Evolutionary conservation across 2,888 invertebrate species (phyloP), one percentile per base, ranked within the genome.

Genomic region (Ichneumoninae sp.): DNA sequence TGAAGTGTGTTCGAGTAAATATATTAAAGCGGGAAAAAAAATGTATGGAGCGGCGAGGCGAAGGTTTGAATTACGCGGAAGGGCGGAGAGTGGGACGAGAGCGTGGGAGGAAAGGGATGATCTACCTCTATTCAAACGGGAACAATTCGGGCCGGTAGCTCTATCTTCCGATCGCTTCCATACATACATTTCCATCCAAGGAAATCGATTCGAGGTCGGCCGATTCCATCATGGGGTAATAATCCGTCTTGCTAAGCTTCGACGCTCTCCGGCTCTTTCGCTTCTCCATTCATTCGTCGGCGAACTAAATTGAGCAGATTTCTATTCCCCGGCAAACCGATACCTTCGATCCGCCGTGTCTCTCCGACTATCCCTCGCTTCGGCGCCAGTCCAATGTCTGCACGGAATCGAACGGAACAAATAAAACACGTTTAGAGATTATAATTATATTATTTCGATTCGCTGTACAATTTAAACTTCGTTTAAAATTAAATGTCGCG

Each of bases 211-310:
- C 79, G 82, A 52, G 80, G 52, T 26, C 74, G 65, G 66, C 74
- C 81, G 76, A 85, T 83, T 85, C 83, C 78, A 86, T 85, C 85
- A 78, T 60, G 85, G 75, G 75, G 82, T 75, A 82, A 82, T 85
- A 85, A 85, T 85, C 85, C 85, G 78, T 40, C 78, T 85, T 82
- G 78, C 82, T 44, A 70, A 71, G 78, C 73, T 69, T 78, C 69
- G 70, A 70, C 65, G 65, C 65, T 65, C 50, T 33, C 75, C 10
- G 54, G 57, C 54, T 81, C 66, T 65, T 65, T 73, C 66, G 30
- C 19, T 65, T 63, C 30, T 26, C 33, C 63, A 30, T 60, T 44
- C 30, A 75, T 75, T 60, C 66, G 70, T 78, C 70, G 68, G 30
- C 47, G 57, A 60, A 68, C 82, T 66, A 74, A 82, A 82, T 82